A percentile compares a stretch with the other conserved stretches of the same genome.
Conservation (phyloP, 30 jellyfish, hydroid and myxozoan species). For the Cassiopea andromeda region DNA sequence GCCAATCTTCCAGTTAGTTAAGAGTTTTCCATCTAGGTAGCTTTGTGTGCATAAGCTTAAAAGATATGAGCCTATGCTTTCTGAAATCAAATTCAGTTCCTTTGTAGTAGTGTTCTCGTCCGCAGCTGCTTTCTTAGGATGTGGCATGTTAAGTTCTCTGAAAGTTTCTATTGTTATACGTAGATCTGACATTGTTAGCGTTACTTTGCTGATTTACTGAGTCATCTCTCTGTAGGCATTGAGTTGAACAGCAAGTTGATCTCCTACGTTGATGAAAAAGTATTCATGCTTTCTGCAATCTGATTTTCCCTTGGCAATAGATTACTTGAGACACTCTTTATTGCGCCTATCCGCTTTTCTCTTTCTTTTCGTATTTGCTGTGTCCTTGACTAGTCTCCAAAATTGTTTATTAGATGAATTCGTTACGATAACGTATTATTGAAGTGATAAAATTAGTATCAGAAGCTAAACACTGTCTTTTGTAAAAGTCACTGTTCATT, state of each 20-base stretch:
- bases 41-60: slow-evolving; percentile 4
- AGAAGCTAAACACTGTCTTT: neutral
- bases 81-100: slow-evolving; percentile 29
- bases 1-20: slow-evolving; percentile 38
- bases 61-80: neutral
- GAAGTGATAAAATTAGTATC: too few relatives aligned
- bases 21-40: slow-evolving; percentile 12
- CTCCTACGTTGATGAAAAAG: slow-evolving; percentile 23
- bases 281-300: slow-evolving; percentile 33
- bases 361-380: neutral
- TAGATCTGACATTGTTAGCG: slow-evolving; percentile 23
- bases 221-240: slow-evolving; percentile 8
- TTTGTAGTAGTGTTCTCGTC: neutral
- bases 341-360: slow-evolving; percentile 24
- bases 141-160: neutral
- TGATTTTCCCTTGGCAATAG: neutral
- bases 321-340: slow-evolving; percentile 5
- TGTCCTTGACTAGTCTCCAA: slow-evolving; percentile 7
- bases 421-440: too few relatives aligned
- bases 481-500: neutral
- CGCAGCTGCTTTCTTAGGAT: slow-evolving; percentile 35
- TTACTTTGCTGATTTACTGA: slow-evolving; percentile 34
- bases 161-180: slow-evolving; percentile 13
- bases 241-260: slow-evolving; percentile 18
- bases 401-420: neutral